These are phyloP conservation scores for Trichoplusia ni DNA, from an alignment of 1,140 invertebrate species.

Conservation along the genomic window DNA sequence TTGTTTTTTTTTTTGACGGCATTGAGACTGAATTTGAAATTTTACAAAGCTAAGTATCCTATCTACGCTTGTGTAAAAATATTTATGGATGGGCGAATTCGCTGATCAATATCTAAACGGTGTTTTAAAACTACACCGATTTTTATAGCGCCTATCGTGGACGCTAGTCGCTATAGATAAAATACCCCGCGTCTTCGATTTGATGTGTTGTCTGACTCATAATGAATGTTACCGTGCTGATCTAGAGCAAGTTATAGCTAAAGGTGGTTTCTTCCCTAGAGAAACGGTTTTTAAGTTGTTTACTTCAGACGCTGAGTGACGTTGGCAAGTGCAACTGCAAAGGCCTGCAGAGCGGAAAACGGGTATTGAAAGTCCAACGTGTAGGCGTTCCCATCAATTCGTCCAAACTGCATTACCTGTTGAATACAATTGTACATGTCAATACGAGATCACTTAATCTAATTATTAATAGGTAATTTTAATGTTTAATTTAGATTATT, in stretches of 20 bases:
- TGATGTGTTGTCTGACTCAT: no score
- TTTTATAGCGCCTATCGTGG: background rate
- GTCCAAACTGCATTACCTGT: conserved; percentile 99
- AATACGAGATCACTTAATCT: background rate
- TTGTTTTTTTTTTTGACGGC: conserved; percentile 26
- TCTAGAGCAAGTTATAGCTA: no score
- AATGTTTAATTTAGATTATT: no score
- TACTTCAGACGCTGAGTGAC: conserved; percentile 99
- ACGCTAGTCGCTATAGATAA: no score
- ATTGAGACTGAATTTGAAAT: conserved; percentile 47
- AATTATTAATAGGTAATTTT: no score
- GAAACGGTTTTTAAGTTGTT: conserved; percentile 63
- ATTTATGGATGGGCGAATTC: conserved; percentile 49
- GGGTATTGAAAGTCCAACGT: conserved; percentile 99
- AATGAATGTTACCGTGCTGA: no score
- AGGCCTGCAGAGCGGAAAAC: conserved; percentile 98
- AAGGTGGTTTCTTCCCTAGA: no score
- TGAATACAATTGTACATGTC: conserved; percentile 16
- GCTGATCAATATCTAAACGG: conserved; percentile 37
- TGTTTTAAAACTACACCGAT: no score
- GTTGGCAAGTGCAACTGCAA: conserved; percentile 98
- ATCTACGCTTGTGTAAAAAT: conserved; percentile 65
- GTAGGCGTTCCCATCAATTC: conserved; percentile 99
- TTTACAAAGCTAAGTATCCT: conserved; percentile 61
- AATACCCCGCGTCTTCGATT: no score